Conservation (phyloP, 2,113 vertebrate genomes). For the Rhegmatorhina hoffmannsi region DNA sequence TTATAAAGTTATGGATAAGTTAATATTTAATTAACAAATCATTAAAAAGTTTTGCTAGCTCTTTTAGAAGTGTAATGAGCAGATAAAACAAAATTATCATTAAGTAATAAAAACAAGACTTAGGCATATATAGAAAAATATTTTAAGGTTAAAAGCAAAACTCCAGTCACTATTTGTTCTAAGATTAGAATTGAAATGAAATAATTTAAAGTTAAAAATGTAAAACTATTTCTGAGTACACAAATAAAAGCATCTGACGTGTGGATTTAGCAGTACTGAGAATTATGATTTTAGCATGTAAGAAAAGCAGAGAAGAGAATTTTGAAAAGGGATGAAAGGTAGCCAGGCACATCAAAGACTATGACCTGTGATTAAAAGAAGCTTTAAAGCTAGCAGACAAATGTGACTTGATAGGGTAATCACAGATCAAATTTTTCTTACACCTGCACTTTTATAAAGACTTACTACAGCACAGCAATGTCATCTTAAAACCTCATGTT, state of each 20-base stretch:
- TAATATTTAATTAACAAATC: background rate
- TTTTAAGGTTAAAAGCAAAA: background rate
- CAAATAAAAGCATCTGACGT: background rate
- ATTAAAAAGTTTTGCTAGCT: background rate
- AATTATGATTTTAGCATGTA: background rate
- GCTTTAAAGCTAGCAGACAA: constrained; percentile 51
- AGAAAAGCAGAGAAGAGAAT: constrained; percentile 21
- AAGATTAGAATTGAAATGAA: background rate
- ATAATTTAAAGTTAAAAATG: background rate
- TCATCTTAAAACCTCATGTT: constrained; percentile 31
- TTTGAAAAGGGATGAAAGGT: constrained; percentile 44
- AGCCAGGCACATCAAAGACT: constrained; percentile 41
- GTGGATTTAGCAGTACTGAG: background rate
- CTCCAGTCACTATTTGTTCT: background rate
- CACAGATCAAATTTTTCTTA: constrained; percentile 28
- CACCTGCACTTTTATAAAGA: constrained; percentile 10
- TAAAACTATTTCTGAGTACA: background rate
- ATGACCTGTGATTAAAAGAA: constrained; percentile 57
- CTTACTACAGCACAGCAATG: background rate
- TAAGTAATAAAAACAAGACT: background rate
- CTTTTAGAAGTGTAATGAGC: background rate
- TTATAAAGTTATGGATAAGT: background rate
- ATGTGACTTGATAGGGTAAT: constrained; percentile 52
- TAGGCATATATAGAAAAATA: background rate
- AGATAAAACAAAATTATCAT: background rate